A percentile compares a stretch with the other conserved stretches of the same genome.
These are phyloP conservation scores for Auanema freiburgensis DNA, from an alignment of 2,888 invertebrate species.

Conservation along the genomic window DNA sequence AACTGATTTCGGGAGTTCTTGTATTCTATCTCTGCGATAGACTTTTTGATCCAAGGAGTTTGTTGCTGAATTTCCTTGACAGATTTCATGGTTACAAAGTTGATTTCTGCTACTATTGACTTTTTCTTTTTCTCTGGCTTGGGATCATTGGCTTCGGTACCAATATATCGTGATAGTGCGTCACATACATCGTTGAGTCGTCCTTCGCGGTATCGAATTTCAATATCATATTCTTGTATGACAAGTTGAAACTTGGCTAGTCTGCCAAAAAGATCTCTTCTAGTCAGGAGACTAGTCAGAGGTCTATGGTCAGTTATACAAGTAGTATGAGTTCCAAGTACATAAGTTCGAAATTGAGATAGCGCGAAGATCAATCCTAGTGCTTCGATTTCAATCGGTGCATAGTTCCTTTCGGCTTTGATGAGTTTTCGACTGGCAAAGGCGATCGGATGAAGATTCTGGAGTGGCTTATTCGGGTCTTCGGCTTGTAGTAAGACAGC, in stretches of 20 bases:
- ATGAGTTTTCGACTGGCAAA: conserved; percentile 26
- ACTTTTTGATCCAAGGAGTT: conserved; percentile 6
- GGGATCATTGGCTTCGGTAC: conserved; percentile 9
- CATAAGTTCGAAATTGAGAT: conserved; percentile 23
- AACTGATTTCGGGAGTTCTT: neutral
- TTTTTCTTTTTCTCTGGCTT: neutral
- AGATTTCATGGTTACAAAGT: neutral
- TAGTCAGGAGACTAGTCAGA: conserved; percentile 17
- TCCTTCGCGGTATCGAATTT: conserved; percentile 37
- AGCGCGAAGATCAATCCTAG: conserved; percentile 22
- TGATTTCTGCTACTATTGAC: neutral
- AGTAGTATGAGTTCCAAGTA: conserved; percentile 22
- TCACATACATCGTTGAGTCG: conserved; percentile 34
- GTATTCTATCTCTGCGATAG: neutral
- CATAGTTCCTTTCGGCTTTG: conserved; percentile 21
- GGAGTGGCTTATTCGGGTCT: neutral
- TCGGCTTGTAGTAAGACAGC: conserved; percentile 22
- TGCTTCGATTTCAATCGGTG: conserved; percentile 29
- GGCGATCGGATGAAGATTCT: conserved; percentile 20
- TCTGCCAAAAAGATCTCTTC: conserved; percentile 25
- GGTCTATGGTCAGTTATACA: conserved; percentile 29
- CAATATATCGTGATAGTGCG: conserved; percentile 18
- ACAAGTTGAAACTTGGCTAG: conserved; percentile 26
- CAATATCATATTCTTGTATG: conserved; percentile 26
- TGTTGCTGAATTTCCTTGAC: conserved; percentile 8